Conservation (phyloP, 2,797 vertebrate genomes). For the Lepus townsendii region DNA sequence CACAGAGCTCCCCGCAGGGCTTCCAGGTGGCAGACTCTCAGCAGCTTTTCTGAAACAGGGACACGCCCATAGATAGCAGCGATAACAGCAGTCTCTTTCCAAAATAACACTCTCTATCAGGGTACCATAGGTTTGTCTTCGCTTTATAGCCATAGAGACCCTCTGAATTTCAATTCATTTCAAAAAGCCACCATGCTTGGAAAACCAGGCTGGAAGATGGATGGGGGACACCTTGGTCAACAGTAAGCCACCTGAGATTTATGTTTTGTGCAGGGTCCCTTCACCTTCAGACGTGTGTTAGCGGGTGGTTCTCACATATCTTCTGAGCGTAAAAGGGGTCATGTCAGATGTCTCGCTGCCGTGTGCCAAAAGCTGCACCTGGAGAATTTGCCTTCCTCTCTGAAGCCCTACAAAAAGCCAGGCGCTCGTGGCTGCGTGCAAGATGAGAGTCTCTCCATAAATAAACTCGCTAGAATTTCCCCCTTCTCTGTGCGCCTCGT, state of each 20-base stretch:
- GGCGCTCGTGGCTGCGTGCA: background rate
- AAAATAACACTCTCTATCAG: background rate
- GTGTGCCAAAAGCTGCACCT: background rate
- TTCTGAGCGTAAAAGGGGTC: background rate
- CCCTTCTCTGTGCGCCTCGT: background rate
- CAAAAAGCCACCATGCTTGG: conserved; percentile 43
- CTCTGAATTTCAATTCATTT: conserved; percentile 36
- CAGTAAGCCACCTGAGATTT: background rate
- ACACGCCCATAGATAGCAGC: background rate
- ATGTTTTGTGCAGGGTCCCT: background rate
- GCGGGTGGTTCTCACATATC: conserved; percentile 36
- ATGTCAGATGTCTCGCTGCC: background rate
- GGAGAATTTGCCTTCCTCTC: background rate
- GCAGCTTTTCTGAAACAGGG: background rate
- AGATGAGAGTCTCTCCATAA: conserved; percentile 36
- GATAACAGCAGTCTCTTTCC: conserved; percentile 25
- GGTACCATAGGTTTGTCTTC: background rate
- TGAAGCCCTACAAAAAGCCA: background rate
- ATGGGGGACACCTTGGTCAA: conserved; percentile 6
- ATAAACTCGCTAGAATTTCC: background rate
- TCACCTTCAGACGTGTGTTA: conserved; percentile 16
- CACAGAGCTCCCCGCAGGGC: background rate
- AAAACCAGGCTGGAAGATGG: background rate
- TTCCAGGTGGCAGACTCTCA: background rate
- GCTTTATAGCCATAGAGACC: conserved; percentile 35